phyloP scores from a whole-genome alignment of 1,140 invertebrate genomes.

The Brachionus paranguensis region DNA sequence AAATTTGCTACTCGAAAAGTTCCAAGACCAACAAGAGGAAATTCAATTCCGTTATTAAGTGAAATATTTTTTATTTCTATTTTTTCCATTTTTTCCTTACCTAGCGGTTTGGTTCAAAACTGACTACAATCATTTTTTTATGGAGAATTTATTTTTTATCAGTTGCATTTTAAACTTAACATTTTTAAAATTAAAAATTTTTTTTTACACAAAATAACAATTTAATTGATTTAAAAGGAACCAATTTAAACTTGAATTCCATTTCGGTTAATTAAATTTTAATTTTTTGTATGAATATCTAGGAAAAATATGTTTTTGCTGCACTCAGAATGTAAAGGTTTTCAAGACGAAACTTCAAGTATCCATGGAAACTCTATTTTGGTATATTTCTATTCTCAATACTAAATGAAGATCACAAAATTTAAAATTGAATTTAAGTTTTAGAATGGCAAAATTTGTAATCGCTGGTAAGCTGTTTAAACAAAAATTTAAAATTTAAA shows the following conservation, averaged over 20 bases:
- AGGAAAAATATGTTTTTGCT: neutral
- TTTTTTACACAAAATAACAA: neutral
- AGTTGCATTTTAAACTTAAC: neutral
- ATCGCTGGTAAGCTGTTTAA: conserved; percentile 18
- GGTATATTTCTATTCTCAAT: conserved; percentile 10
- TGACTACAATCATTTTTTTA: neutral
- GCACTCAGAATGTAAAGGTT: neutral
- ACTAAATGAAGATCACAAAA: neutral
- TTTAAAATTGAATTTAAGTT: neutral
- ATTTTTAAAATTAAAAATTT: neutral
- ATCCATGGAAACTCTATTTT: neutral
- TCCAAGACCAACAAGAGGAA: conserved; percentile 33
- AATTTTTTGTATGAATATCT: neutral
- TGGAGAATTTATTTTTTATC: neutral
- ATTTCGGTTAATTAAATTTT: neutral
- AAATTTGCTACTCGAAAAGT: conserved; percentile 18
- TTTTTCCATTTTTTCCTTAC: neutral
- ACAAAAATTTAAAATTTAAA: neutral
- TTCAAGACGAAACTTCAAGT: neutral
- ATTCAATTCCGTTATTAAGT: neutral
- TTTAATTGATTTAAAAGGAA: neutral
- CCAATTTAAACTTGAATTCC: neutral
- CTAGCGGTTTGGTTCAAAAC: neutral
- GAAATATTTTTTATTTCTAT: conserved; percentile 10
- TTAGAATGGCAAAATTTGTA: conserved; percentile 39